Evolutionary conservation across 2,797 vertebrate genomes (phyloP).

Genomic region (Myoxocephalus aenaeus): DNA sequence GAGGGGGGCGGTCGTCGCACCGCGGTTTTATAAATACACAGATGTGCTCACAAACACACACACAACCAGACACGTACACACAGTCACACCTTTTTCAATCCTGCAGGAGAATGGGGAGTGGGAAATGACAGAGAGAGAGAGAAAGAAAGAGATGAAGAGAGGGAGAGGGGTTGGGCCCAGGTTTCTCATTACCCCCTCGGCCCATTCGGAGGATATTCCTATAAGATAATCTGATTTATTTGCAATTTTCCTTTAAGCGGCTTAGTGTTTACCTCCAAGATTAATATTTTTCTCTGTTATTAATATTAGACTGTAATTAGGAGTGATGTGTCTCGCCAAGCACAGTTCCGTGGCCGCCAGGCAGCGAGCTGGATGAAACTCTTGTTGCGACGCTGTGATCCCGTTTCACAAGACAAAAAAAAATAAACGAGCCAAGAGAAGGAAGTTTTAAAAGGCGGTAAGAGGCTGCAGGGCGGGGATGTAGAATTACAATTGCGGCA

Average conservation of each 20-base stretch:
- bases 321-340: conserved; percentile 73
- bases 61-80: conserved; percentile 61
- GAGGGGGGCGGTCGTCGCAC: conserved; percentile 9
- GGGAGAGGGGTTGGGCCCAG: conserved; percentile 58
- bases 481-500: conserved; percentile 61
- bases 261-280: conserved; percentile 85
- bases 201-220: conserved; percentile 81
- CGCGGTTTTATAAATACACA: conserved; percentile 70
- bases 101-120: conserved; percentile 55
- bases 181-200: conserved; percentile 79
- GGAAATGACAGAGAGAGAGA: conserved; percentile 60
- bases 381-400: conserved; percentile 61
- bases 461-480: conserved; percentile 56
- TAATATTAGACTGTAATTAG: conserved; percentile 85
- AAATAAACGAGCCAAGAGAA: conserved; percentile 34
- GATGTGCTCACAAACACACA: conserved; percentile 66
- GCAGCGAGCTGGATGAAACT: conserved; percentile 72
- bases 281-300: conserved; percentile 84
- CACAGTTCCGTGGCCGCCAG: conserved; percentile 62
- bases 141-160: conserved; percentile 5
- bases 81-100: conserved; percentile 75
- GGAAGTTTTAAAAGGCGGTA: conserved; percentile 59
- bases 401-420: conserved; percentile 55
- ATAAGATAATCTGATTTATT: conserved; percentile 86
- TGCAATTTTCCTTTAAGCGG: conserved; percentile 85